Evolutionary conservation across 2,113 vertebrate genomes (phyloP).

Genomic region (Microtus pennsylvanicus): DNA sequence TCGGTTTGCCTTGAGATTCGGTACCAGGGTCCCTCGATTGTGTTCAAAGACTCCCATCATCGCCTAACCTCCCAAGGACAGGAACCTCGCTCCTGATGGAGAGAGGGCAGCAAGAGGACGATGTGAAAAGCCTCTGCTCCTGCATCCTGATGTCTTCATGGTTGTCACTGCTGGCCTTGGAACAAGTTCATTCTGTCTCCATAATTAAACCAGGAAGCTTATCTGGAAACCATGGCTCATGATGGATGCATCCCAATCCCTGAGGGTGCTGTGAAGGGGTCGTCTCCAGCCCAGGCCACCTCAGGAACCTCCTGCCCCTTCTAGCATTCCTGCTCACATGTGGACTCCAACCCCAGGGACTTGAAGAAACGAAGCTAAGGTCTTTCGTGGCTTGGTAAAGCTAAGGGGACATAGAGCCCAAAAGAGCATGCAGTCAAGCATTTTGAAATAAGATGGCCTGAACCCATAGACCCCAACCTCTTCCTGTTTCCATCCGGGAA

Average conservation of each 20-base stretch:
- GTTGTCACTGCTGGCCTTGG: slow-evolving; percentile 8
- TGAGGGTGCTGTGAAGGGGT: neutral
- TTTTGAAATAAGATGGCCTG: neutral
- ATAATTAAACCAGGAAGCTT: neutral
- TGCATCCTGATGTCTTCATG: neutral
- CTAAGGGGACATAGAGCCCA: neutral
- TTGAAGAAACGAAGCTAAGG: neutral
- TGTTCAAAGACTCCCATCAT: neutral
- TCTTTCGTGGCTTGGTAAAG: slow-evolving; percentile 5
- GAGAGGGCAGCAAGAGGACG: neutral
- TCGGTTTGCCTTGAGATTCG: neutral
- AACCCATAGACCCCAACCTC: neutral
- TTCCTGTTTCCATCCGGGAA: neutral
- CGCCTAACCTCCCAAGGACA: neutral
- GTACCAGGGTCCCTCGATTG: neutral
- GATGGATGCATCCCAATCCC: neutral
- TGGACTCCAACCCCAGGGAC: neutral
- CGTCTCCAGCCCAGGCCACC: neutral
- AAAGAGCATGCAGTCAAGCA: neutral
- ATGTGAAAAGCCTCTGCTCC: neutral
- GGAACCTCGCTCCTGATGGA: neutral
- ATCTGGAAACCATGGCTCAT: neutral
- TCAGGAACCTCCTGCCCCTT: neutral
- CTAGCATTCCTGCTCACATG: neutral
- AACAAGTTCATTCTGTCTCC: neutral